These are phyloP conservation scores for Acanthaster planci DNA, from an alignment of 35 echinoderm and acorn worm species.

Conservation along the genomic window DNA sequence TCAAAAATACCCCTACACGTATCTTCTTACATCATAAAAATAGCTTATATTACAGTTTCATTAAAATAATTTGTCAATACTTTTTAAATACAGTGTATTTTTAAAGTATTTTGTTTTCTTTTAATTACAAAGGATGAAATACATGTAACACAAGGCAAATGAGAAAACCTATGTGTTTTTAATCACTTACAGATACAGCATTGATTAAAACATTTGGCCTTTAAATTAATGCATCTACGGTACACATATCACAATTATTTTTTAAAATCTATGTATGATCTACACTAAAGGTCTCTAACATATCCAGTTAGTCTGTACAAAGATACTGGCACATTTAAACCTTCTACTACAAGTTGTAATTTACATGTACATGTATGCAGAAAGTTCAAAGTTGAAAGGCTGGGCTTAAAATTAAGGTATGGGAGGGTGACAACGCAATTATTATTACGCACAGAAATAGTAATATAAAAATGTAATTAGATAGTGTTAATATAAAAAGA, in stretches of 20 bases:
- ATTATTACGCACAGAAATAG: too few species aligned
- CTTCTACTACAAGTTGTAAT: too few species aligned
- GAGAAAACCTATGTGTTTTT: not conserved
- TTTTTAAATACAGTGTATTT: conserved; percentile 14
- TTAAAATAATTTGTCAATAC: conserved; percentile 18
- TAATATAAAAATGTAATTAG: too few species aligned
- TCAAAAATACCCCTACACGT: conserved; percentile 1
- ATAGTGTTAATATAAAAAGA: too few species aligned
- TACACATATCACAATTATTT: conserved; percentile 2
- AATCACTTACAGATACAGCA: conserved; percentile 29
- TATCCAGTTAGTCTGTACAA: too few species aligned
- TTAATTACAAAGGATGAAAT: not conserved
- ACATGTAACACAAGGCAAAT: conserved; percentile 1
- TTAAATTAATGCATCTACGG: conserved; percentile 5
- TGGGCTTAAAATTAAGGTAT: too few species aligned
- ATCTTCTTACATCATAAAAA: conserved; percentile 27
- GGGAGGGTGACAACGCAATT: too few species aligned
- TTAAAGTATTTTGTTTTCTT: conserved; percentile 7
- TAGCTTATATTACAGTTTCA: conserved; percentile 27
- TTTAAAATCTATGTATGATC: too few species aligned
- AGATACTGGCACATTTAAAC: too few species aligned
- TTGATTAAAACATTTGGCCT: not conserved
- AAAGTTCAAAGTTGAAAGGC: too few species aligned
- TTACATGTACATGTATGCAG: too few species aligned
- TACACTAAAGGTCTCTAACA: too few species aligned